These are phyloP conservation scores for Folsomia candida DNA, from an alignment of 2,888 invertebrate species.

Conservation along the genomic window DNA sequence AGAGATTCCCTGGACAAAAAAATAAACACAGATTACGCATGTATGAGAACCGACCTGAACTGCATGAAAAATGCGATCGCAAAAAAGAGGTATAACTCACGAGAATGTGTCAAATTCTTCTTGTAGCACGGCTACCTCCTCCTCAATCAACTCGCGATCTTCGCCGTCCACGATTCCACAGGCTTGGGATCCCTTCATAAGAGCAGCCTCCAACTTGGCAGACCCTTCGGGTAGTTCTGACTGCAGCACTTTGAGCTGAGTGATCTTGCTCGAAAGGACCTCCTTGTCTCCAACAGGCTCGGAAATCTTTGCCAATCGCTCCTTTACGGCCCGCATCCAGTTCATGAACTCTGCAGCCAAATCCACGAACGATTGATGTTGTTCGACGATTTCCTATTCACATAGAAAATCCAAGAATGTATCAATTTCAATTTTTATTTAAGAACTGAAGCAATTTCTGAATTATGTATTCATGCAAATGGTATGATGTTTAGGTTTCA, in stretches of 20 bases:
- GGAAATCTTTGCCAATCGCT: slow-evolving; percentile 84
- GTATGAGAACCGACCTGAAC: no score
- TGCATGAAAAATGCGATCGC: no score
- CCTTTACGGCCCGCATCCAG: slow-evolving; percentile 89
- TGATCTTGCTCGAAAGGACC: slow-evolving; percentile 78
- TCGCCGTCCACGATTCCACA: slow-evolving; percentile 78
- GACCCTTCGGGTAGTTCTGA: slow-evolving; percentile 81
- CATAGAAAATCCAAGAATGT: no score
- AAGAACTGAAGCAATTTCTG: no score
- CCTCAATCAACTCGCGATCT: slow-evolving; percentile 85
- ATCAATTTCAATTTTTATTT: no score
- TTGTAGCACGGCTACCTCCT: slow-evolving; percentile 84
- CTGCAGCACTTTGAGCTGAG: slow-evolving; percentile 78
- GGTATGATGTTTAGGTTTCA: no score
- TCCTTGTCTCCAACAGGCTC: slow-evolving; percentile 91
- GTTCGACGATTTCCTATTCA: slow-evolving; percentile 85
- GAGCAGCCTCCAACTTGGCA: slow-evolving; percentile 74
- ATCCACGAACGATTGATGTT: slow-evolving; percentile 81
- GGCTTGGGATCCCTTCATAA: slow-evolving; percentile 82
- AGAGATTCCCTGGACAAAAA: slow-evolving; percentile 65
- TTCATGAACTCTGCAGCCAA: slow-evolving; percentile 86
- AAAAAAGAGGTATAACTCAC: slow-evolving; percentile 56
- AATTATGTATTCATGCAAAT: no score
- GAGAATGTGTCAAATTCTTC: slow-evolving; percentile 84
- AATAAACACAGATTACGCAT: neutral